Evolutionary conservation across 2,888 invertebrate species (phyloP), one percentile per base, ranked within the genome.

Genomic region (Orthosia gothica): DNA sequence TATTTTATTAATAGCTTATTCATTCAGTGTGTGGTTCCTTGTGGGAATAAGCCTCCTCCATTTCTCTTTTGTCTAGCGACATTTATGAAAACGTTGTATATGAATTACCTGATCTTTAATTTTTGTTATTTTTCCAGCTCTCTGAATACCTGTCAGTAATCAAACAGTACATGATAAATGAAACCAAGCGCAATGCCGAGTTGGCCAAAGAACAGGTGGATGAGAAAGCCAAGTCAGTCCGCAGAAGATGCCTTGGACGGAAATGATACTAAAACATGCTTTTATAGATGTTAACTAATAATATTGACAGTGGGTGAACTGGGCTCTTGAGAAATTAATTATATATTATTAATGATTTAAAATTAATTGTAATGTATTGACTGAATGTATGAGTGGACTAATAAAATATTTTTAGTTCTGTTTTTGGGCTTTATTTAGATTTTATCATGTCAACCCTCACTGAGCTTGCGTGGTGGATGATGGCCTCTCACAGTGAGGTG

Each of bases 61-160:
- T 32, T 7, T 32, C 32, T 7, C 32, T 32, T 32, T 32, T 7
- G 5, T 2, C 32, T 7, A 7, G 7, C 32, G 32, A 32, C 7
- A 32, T 32, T 32, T 32, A 32, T 32, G 32, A 32, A 32, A 7
- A 32, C 1, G 32, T 26, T 26, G 3, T 32, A 32, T 32, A 32
- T 32, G 32, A 32, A 32, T 32, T 7, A 32, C 40, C 9, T 7
- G 40, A 40, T 40, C 40, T 9, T 40, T 40, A 40, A 40, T 26
- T 55, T 32, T 61, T 55, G 12, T 57, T 47, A 12, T 70, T 61
- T 5, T 76, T 78, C 12, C 90, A 97, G 97, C 87, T 97, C 0
- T 93, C 95, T 2, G 97, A 97, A 88, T 96, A 93, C 82, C 87
- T 97, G 2, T 96, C 96, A 23, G 91, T 97, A 0, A 88, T 96